Conservation (phyloP, 1,140 invertebrate species). For the Drosophila pruinosa region DNA sequence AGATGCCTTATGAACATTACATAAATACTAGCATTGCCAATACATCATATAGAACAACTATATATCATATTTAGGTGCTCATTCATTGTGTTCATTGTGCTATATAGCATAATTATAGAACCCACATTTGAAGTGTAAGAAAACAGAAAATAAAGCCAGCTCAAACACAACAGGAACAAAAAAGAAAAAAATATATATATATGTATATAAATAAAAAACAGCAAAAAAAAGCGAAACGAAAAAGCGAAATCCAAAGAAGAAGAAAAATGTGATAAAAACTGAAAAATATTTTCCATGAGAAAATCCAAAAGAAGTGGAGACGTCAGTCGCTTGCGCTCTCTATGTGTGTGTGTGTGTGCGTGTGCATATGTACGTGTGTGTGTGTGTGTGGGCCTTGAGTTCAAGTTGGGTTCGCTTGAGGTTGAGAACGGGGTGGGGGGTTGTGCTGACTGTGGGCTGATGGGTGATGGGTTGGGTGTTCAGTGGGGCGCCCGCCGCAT, state of each 20-base stretch:
- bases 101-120: not conserved
- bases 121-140: slow-evolving; percentile 17
- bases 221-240: slow-evolving; percentile 35
- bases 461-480: not conserved
- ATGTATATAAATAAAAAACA: slow-evolving; percentile 20
- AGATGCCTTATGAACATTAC: too few species aligned
- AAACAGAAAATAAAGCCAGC: slow-evolving; percentile 48
- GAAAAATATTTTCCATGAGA: slow-evolving; percentile 81
- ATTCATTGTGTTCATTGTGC: not conserved
- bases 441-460: not conserved
- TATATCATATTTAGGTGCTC: not conserved
- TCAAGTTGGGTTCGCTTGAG: slow-evolving; percentile 40
- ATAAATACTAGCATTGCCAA: too few species aligned
- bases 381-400: slow-evolving; percentile 41
- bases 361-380: not conserved
- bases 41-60: not conserved
- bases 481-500: too few species aligned
- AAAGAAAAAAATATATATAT: slow-evolving; percentile 5
- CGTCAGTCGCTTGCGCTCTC: slow-evolving; percentile 8
- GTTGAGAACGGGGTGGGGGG: slow-evolving; percentile 9
- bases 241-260: slow-evolving; percentile 66
- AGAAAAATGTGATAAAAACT: slow-evolving; percentile 63
- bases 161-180: slow-evolving; percentile 45
- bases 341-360: slow-evolving; percentile 5
- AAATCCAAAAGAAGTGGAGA: slow-evolving; percentile 73